Evolutionary conservation across 2,888 invertebrate genomes (phyloP).

Genomic region (Lutraria lutraria): DNA sequence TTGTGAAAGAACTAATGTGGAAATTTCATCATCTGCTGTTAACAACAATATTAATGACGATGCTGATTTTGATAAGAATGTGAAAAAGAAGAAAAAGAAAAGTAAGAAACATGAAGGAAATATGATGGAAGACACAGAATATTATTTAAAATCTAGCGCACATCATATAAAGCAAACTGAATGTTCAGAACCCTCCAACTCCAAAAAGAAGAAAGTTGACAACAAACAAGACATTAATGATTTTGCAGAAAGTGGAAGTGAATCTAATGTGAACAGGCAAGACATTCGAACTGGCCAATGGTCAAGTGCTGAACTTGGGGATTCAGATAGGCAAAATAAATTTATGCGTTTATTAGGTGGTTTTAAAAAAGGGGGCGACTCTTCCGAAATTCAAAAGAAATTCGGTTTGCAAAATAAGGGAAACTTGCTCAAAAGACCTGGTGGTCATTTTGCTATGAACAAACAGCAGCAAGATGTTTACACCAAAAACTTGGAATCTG

Average conservation of each 20-base stretch:
- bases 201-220: not conserved
- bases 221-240: not conserved
- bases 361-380: conserved; percentile 70
- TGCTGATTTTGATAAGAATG: not conserved
- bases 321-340: conserved; percentile 77
- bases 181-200: not conserved
- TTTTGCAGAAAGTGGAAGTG: not conserved
- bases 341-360: conserved; percentile 80
- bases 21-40: not conserved
- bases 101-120: conserved; percentile 11
- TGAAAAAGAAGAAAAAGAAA: not conserved
- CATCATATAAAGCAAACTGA: conserved; percentile 10
- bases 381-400: conserved; percentile 43
- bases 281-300: conserved; percentile 73
- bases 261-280: not conserved
- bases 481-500: conserved; percentile 73
- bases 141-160: not conserved
- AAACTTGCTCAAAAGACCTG: conserved; percentile 7
- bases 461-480: conserved; percentile 67
- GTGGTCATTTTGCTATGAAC: conserved; percentile 73
- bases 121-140: not conserved
- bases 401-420: conserved; percentile 13
- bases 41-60: not conserved
- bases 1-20: not conserved
- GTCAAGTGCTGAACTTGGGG: conserved; percentile 74